phyloP scores from a whole-genome alignment of 2,888 invertebrate genomes.

The Agrotis segetum region DNA sequence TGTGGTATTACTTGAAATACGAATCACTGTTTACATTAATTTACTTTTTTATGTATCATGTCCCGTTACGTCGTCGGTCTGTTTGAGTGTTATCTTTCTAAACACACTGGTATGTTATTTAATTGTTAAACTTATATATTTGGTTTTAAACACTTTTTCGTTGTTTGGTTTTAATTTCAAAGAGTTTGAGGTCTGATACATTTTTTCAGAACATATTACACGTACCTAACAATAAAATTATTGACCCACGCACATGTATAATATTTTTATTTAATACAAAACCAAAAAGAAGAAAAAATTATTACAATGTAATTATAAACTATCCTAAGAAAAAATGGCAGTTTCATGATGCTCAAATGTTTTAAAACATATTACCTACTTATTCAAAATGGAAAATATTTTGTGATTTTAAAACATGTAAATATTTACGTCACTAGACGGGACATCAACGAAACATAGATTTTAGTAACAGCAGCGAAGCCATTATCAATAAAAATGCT shows the following conservation, averaged over 20 bases:
- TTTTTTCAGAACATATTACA: too few species aligned
- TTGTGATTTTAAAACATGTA: too few species aligned
- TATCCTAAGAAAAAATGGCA: too few species aligned
- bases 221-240: too few species aligned
- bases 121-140: slow-evolving; percentile 27
- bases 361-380: too few species aligned
- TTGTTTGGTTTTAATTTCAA: slow-evolving; percentile 37
- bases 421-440: background rate
- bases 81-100: slow-evolving; percentile 47
- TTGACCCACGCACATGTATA: too few species aligned
- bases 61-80: slow-evolving; percentile 27
- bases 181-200: background rate
- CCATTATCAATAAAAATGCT: background rate
- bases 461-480: background rate
- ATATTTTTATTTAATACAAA: too few species aligned
- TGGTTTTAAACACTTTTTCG: background rate
- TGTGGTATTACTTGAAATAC: slow-evolving; percentile 29
- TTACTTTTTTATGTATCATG: slow-evolving; percentile 44
- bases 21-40: slow-evolving; percentile 47
- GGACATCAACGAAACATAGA: too few species aligned
- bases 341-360: too few species aligned
- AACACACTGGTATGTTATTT: slow-evolving; percentile 29
- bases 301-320: too few species aligned
- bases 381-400: too few species aligned
- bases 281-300: too few species aligned